Conservation (phyloP, 2,888 invertebrate genomes). For the Notocelia uddmanniana region DNA sequence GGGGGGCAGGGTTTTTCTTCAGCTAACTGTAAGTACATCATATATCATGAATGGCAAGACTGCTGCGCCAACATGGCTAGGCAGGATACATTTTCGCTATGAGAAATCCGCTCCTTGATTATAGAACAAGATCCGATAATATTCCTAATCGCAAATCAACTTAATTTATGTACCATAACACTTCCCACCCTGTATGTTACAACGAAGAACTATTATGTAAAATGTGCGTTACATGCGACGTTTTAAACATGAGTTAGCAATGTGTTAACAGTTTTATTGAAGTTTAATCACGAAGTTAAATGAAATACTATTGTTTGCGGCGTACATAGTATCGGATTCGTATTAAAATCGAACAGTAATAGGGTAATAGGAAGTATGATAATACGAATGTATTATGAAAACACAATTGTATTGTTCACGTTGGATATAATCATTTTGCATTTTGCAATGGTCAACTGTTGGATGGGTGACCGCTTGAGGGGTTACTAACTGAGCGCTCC, state of each 20-base stretch:
- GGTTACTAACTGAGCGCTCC: too few species aligned
- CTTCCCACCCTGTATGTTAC: neutral
- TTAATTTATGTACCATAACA: constrained; percentile 1
- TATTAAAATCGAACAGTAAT: neutral
- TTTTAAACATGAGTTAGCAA: neutral
- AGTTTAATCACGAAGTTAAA: constrained; percentile 1
- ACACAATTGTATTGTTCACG: too few species aligned
- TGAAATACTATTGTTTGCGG: constrained; percentile 11
- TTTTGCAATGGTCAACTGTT: too few species aligned
- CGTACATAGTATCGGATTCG: neutral
- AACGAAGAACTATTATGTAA: neutral
- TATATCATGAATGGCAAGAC: too few species aligned
- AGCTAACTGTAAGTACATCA: too few species aligned
- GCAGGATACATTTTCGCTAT: too few species aligned
- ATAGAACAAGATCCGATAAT: neutral
- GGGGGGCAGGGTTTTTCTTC: too few species aligned
- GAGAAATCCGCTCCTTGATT: neutral
- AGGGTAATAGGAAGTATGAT: neutral
- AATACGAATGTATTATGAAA: too few species aligned
- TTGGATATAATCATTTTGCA: too few species aligned
- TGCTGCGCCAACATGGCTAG: too few species aligned
- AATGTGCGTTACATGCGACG: constrained; percentile 42
- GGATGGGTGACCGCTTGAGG: too few species aligned
- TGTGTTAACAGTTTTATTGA: constrained; percentile 16
- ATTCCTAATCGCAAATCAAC: neutral